Evolutionary conservation across 2,113 vertebrate genomes (phyloP).

Genomic region (Hucho hucho): DNA sequence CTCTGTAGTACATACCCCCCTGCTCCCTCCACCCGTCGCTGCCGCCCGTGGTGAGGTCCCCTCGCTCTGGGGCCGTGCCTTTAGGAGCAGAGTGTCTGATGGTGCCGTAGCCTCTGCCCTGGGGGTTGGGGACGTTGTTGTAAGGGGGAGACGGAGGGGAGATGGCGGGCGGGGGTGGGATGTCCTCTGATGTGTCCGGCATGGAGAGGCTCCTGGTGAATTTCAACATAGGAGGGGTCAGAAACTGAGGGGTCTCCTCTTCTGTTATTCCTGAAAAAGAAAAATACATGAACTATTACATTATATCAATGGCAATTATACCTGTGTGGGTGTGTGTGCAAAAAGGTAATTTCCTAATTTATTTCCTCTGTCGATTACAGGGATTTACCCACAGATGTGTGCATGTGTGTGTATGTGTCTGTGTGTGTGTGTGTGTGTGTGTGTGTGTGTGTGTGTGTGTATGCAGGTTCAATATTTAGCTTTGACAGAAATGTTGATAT

Average conservation of each 20-base stretch:
- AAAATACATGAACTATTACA: neutral
- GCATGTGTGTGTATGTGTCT: neutral
- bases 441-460: neutral
- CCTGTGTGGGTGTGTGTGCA: no score
- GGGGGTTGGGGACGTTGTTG: constrained; percentile 81
- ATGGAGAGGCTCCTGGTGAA: constrained; percentile 91
- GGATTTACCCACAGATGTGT: no score
- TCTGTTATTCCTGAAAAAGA: constrained; percentile 81
- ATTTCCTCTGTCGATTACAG: no score
- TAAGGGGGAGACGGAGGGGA: constrained; percentile 86
- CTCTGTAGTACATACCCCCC: constrained; percentile 60
- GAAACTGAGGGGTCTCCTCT: constrained; percentile 84
- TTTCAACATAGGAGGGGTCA: constrained; percentile 89
- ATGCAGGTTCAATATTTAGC: neutral
- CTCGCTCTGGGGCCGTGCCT: constrained; percentile 50
- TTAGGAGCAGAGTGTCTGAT: constrained; percentile 76
- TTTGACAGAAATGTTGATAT: no score
- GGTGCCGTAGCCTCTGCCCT: constrained; percentile 80
- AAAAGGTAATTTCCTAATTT: no score
- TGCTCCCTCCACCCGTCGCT: neutral
- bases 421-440: neutral
- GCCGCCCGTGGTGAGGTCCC: constrained; percentile 32
- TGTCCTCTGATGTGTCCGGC: constrained; percentile 91
- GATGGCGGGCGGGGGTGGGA: constrained; percentile 85
- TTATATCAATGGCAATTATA: neutral